phyloP scores from a whole-genome alignment of 2,888 invertebrate genomes.

The Spialia ferax region DNA sequence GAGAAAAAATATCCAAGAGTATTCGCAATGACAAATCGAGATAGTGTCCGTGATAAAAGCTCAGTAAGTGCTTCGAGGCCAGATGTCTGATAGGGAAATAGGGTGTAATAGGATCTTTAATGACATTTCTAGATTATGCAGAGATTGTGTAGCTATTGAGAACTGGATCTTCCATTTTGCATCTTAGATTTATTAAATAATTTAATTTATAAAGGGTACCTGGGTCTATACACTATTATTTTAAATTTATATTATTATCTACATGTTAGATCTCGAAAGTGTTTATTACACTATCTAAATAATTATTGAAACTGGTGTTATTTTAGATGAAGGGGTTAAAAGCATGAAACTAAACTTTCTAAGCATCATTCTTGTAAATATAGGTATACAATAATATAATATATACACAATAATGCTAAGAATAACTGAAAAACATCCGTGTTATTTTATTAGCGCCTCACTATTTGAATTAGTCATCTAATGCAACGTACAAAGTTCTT shows the following conservation, averaged over 20 bases:
- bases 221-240: background rate
- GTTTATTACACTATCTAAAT: no score
- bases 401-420: conserved; percentile 1
- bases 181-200: background rate
- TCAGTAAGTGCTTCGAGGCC: conserved; percentile 21
- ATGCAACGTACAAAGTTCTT: conserved; percentile 20
- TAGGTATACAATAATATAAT: background rate
- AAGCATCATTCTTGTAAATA: background rate
- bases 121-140: conserved; percentile 13
- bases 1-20: conserved; percentile 34
- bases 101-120: conserved; percentile 17
- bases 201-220: background rate
- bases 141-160: conserved; percentile 9
- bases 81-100: conserved; percentile 18
- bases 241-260: background rate
- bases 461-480: conserved; percentile 30
- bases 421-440: conserved; percentile 15
- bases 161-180: conserved; percentile 4
- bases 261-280: no score
- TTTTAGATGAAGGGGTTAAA: no score
- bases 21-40: conserved; percentile 38
- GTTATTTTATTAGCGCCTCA: conserved; percentile 3
- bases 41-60: conserved; percentile 32
- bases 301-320: no score
- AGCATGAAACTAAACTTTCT: conserved; percentile 10